phyloP scores from a whole-genome alignment of 2,113 vertebrate species.

The Caracal caracal region DNA sequence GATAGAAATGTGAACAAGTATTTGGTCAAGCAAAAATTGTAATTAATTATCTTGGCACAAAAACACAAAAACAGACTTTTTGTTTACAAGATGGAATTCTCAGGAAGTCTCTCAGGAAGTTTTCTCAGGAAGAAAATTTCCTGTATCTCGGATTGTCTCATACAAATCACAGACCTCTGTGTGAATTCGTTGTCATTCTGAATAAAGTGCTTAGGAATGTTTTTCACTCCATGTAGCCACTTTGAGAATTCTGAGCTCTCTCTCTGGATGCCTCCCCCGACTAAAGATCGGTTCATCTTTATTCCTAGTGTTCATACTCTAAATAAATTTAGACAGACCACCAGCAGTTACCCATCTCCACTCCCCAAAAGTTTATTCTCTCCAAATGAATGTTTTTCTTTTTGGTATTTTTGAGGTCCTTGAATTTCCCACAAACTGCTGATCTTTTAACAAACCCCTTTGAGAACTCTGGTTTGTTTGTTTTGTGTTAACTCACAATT shows the following conservation, averaged over 20 bases:
- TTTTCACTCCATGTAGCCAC: neutral
- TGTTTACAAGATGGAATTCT: neutral
- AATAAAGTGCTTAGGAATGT: neutral
- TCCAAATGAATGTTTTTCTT: neutral
- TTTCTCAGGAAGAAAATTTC: neutral
- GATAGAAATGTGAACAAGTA: neutral
- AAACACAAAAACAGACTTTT: neutral
- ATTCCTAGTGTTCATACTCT: neutral
- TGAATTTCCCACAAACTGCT: neutral
- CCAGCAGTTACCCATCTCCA: neutral
- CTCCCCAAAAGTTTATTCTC: neutral
- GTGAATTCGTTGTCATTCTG: neutral
- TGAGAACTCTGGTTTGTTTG: neutral
- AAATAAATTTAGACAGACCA: neutral
- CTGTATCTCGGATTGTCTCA: neutral
- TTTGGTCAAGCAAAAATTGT: neutral
- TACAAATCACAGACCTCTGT: neutral
- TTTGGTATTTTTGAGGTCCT: neutral
- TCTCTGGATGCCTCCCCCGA: neutral
- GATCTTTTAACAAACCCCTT: neutral
- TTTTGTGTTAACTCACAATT: neutral
- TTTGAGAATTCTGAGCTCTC: neutral
- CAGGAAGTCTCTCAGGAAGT: neutral
- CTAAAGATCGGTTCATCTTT: neutral
- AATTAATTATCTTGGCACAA: neutral